These are phyloP conservation scores for silkworm (Bombyx mori) DNA, from an alignment of 1,140 invertebrate genomes.

Conservation along the genomic window DNA sequence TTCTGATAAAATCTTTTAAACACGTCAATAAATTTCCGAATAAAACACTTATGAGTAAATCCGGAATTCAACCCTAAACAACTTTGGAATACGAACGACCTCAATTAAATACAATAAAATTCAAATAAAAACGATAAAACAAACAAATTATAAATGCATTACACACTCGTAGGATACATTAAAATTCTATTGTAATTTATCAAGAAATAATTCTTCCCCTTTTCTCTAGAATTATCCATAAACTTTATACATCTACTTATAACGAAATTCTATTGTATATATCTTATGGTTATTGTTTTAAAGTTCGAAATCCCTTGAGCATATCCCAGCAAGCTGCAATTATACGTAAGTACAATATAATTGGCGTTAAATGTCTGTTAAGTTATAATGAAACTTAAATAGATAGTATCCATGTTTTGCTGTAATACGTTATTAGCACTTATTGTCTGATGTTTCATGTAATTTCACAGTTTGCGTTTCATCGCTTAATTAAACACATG, in stretches of 20 bases:
- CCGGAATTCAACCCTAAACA: constrained; percentile 13
- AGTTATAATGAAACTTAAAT: constrained; percentile 62
- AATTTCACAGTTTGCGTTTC: constrained; percentile 41
- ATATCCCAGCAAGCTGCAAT: too few species aligned
- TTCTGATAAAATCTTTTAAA: too few species aligned
- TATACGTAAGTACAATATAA: constrained; percentile 25
- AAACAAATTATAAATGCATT: constrained; percentile 69
- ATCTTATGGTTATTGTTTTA: too few species aligned
- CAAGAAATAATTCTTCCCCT: constrained; percentile 55
- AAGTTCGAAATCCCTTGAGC: too few species aligned
- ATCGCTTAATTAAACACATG: constrained; percentile 19
- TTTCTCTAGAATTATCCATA: constrained; percentile 20
- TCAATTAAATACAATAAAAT: constrained; percentile 67
- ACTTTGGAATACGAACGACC: constrained; percentile 41
- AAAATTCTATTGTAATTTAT: constrained; percentile 67
- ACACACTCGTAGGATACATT: constrained; percentile 54
- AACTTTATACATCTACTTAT: too few species aligned
- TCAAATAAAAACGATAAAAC: constrained; percentile 58
- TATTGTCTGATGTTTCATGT: constrained; percentile 34
- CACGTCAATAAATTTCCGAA: too few species aligned
- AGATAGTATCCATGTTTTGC: constrained; percentile 52
- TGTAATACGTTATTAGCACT: constrained; percentile 49
- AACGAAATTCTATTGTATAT: too few species aligned
- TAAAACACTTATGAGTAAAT: not conserved
- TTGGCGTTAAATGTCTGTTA: constrained; percentile 66